phyloP scores from a whole-genome alignment of 2,113 vertebrate species.

The Cariama cristata region DNA sequence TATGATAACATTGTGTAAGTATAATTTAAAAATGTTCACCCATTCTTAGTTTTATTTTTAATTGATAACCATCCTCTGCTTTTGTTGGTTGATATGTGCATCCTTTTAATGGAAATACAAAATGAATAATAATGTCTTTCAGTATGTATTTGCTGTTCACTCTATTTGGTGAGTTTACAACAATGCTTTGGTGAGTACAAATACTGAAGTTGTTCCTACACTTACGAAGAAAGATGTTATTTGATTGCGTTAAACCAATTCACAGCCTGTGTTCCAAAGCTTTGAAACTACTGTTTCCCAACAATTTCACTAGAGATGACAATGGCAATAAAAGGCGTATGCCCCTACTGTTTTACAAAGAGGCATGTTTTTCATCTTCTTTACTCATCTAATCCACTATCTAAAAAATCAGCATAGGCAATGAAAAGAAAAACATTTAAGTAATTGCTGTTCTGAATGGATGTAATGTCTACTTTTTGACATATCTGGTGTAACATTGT shows the following conservation, averaged over 20 bases:
- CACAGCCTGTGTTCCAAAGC: neutral
- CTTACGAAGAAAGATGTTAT: neutral
- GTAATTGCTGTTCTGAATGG: neutral
- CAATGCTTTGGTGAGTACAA: neutral
- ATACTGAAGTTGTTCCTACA: neutral
- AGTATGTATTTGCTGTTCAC: neutral
- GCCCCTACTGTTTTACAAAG: neutral
- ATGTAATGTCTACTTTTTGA: neutral
- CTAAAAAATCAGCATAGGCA: neutral
- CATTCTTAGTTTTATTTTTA: neutral
- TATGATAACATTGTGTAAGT: neutral
- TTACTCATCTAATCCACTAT: neutral
- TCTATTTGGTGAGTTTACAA: neutral
- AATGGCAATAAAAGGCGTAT: neutral
- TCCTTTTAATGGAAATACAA: neutral
- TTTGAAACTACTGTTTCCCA: neutral
- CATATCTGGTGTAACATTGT: neutral
- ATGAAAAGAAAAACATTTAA: neutral
- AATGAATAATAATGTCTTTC: neutral
- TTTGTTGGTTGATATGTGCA: neutral
- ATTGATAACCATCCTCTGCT: neutral
- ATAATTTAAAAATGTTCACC: neutral
- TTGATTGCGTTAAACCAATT: neutral
- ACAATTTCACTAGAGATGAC: neutral
- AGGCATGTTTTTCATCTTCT: slow-evolving; percentile 33